phyloP scores from a whole-genome alignment of 2,888 invertebrate species.

The Melanostoma mellinum region DNA sequence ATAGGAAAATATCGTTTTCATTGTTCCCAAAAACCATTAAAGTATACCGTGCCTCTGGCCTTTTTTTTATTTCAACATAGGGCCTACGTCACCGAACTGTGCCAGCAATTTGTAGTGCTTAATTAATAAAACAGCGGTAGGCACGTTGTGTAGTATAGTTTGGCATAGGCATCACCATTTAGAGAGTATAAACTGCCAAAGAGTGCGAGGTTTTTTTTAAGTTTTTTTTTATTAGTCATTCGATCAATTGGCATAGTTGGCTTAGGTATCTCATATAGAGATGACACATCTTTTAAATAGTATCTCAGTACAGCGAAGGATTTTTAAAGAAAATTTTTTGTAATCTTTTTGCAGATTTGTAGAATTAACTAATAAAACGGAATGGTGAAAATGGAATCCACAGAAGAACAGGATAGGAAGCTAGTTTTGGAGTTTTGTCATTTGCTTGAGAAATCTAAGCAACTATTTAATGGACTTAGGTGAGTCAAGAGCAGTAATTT shows the following conservation, averaged over 20 bases:
- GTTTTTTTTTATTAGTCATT: slow-evolving; percentile 59
- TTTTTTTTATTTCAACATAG: neutral
- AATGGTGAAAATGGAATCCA: slow-evolving; percentile 90
- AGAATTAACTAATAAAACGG: slow-evolving; percentile 80
- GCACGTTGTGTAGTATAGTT: slow-evolving; percentile 21
- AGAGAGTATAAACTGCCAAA: slow-evolving; percentile 46
- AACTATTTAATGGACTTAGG: slow-evolving; percentile 97
- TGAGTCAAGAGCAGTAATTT: slow-evolving; percentile 78
- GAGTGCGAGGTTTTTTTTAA: slow-evolving; percentile 24
- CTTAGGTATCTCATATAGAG: slow-evolving; percentile 52
- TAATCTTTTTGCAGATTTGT: slow-evolving; percentile 76
- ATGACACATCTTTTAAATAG: slow-evolving; percentile 57
- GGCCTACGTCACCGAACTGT: slow-evolving; percentile 58
- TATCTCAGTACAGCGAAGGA: slow-evolving; percentile 6
- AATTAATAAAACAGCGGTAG: slow-evolving; percentile 68
- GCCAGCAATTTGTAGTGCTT: slow-evolving; percentile 58
- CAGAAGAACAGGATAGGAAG: slow-evolving; percentile 94
- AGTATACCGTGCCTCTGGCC: slow-evolving; percentile 17
- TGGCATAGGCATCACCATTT: slow-evolving; percentile 34
- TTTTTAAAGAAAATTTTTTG: slow-evolving; percentile 7
- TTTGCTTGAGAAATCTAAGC: slow-evolving; percentile 97
- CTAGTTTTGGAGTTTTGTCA: slow-evolving; percentile 98
- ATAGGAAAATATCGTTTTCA: slow-evolving; percentile 52
- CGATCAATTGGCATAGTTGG: slow-evolving; percentile 62
- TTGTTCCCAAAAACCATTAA: slow-evolving; percentile 50